Conservation (phyloP, 2,888 invertebrate genomes). For the Diarsia mendica region DNA sequence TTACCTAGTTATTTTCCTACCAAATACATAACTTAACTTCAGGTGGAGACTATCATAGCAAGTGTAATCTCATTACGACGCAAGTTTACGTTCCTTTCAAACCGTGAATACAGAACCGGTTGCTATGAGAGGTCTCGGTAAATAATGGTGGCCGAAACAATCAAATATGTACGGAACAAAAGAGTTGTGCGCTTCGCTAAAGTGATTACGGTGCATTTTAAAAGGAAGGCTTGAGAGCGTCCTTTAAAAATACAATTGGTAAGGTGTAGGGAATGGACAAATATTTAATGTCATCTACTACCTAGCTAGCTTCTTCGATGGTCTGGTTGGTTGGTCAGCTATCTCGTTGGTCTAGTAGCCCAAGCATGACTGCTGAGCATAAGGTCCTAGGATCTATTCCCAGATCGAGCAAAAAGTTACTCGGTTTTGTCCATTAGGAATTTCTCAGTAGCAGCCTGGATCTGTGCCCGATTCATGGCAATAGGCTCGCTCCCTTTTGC, state of each 20-base stretch:
- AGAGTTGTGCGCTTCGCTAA: constrained; percentile 22
- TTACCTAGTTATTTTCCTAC: background rate
- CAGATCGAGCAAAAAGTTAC: too few relatives aligned
- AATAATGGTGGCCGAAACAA: constrained; percentile 34
- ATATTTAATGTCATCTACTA: background rate
- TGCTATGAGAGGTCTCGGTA: background rate
- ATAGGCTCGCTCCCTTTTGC: background rate
- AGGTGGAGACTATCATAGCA: background rate
- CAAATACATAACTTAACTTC: background rate
- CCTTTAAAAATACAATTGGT: background rate
- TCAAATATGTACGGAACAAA: constrained; percentile 42
- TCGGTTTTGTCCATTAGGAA: background rate
- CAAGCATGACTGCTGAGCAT: too few relatives aligned
- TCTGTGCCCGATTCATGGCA: background rate
- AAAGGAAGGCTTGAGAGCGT: background rate
- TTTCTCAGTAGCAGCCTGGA: background rate
- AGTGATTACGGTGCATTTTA: constrained; percentile 25
- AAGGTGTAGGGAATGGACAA: background rate
- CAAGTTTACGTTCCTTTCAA: background rate
- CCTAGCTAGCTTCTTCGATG: too few relatives aligned
- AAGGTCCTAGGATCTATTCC: too few relatives aligned
- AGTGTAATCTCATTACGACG: background rate
- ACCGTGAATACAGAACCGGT: background rate
- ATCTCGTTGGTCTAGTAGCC: too few relatives aligned
- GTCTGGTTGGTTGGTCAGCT: too few relatives aligned